Percentiles rank a stretch among this genome's conserved stretches.
Conservation (phyloP, 2,888 invertebrate species). For the Homarus gammarus region DNA sequence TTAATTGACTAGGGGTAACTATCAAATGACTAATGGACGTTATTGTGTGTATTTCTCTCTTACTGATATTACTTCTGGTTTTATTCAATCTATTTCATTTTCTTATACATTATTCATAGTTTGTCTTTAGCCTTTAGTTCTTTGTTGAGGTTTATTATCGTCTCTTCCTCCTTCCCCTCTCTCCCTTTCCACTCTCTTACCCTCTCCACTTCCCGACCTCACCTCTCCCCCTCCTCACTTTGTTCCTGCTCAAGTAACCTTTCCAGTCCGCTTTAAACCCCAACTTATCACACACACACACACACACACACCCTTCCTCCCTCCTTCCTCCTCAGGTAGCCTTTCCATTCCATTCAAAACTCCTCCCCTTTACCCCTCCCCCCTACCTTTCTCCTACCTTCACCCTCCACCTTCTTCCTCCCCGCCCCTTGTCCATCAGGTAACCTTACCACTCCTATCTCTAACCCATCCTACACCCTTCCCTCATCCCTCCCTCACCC, state of each 20-base stretch:
- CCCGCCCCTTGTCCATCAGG: too few species aligned
- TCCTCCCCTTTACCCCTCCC: background rate
- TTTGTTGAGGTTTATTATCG: too few species aligned
- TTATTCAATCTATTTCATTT: too few species aligned
- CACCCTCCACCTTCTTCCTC: background rate
- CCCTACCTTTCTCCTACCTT: background rate
- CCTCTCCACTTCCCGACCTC: background rate
- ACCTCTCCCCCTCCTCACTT: constrained; percentile 1
- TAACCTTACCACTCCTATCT: too few species aligned
- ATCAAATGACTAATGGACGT: too few species aligned
- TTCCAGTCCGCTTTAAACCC: too few species aligned
- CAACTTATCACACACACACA: constrained; percentile 13
- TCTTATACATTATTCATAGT: too few species aligned
- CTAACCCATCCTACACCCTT: background rate
- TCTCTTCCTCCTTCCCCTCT: background rate
- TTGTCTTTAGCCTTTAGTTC: too few species aligned
- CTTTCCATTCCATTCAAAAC: background rate
- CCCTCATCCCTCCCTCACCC: background rate
- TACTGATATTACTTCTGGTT: too few species aligned
- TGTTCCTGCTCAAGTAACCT: background rate
- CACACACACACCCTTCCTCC: background rate
- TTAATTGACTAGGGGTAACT: too few species aligned
- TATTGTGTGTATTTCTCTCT: too few species aligned
- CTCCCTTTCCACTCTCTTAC: background rate
- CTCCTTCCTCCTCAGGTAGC: background rate